These are phyloP conservation scores for Carlito syrichta DNA, from an alignment of 2,113 vertebrate genomes.

Conservation along the genomic window DNA sequence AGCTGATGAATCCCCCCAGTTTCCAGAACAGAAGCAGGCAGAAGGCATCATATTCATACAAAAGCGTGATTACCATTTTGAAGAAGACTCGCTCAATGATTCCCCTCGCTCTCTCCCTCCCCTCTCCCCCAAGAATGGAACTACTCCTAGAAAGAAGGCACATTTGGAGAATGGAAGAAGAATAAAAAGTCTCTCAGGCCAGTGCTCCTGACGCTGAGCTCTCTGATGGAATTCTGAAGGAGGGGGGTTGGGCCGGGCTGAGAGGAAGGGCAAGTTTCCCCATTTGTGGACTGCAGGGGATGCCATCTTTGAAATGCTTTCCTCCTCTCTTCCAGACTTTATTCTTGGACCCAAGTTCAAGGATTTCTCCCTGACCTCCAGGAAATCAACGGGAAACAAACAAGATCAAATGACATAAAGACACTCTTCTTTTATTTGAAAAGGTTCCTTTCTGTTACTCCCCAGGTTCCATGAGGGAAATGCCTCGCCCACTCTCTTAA, in stretches of 20 bases:
- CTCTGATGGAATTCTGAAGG: neutral
- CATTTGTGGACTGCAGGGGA: rapidly evolving
- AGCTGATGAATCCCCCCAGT: neutral
- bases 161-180: neutral
- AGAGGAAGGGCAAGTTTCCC: neutral
- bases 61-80: neutral
- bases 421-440: neutral
- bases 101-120: neutral
- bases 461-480: neutral
- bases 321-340: neutral
- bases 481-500: neutral
- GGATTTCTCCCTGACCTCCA: neutral
- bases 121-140: neutral
- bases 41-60: neutral
- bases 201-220: neutral
- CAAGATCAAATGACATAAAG: neutral
- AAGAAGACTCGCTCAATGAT: neutral
- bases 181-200: neutral
- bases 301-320: neutral
- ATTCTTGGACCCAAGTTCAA: neutral
- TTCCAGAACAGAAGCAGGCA: neutral
- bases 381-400: neutral
- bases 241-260: neutral
- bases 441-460: neutral
- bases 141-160: neutral